phyloP scores from a whole-genome alignment of 1,140 invertebrate species.

The Penaeus japonicus region DNA sequence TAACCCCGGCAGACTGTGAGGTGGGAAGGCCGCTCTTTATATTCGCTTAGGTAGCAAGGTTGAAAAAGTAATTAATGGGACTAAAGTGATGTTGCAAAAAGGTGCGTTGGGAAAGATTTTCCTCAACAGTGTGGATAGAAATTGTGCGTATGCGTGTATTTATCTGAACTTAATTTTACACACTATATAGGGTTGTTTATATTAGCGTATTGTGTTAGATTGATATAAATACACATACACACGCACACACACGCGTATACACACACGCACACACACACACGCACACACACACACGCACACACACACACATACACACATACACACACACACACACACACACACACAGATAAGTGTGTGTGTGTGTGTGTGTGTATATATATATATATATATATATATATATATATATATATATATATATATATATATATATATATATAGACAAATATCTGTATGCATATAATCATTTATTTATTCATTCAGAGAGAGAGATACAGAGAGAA shows the following conservation, averaged over 20 bases:
- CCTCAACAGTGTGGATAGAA: no score
- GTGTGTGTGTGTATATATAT: not conserved
- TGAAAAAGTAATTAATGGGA: no score
- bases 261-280: not conserved
- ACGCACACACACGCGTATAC: not conserved
- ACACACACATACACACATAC: not conserved
- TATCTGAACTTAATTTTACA: not conserved
- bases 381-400: not conserved
- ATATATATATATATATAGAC: not conserved
- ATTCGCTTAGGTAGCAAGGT: no score
- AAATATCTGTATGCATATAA: not conserved
- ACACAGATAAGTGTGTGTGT: not conserved
- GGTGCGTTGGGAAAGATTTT: no score
- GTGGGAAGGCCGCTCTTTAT: no score
- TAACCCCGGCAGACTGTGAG: no score
- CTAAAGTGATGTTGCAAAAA: no score
- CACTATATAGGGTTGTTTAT: not conserved
- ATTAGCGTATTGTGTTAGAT: not conserved
- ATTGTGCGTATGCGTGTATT: not conserved
- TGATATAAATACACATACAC: not conserved
- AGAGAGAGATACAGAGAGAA: no score
- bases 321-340: not conserved
- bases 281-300: not conserved
- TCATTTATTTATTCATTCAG: no score
- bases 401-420: not conserved